Evolutionary conservation across 2,113 vertebrate species (phyloP), one percentile per base, ranked within the genome.

Genomic region (Pandion haliaetus): DNA sequence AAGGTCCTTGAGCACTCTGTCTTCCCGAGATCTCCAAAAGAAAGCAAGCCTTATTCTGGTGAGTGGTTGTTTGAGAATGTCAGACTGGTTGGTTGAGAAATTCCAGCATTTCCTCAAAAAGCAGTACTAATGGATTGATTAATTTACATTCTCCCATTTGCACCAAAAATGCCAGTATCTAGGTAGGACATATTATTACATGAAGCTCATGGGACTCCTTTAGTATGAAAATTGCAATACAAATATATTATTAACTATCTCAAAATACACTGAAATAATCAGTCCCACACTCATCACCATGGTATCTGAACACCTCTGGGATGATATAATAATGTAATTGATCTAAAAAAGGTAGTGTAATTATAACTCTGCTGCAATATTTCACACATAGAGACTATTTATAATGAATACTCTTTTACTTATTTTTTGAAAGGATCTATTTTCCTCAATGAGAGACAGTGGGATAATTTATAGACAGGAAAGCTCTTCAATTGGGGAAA

Each of bases 311-410:
- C 66, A 87, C 77, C 86, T 94, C 70, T 85, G 86, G 82, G 91
- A 91, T 82, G 58, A 87, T 50, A 95, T 72, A 95, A 95, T 82
- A 92, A 79, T 67, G 84, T 70, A 95, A 97, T 82, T 84, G 71
- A 87, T 91, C 57, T 93, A 82, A 91, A 95, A 95, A 93, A 82
- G 78, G 70, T 61, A 72, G 34, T 54, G 45, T 82, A 96, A 95
- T 97, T 97, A 95, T 89, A 93, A 45, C 84, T 89, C 70, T 90
- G 66, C 61, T 82, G 89, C 78, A 87, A 31, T 92, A 95, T 95
- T 95, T 94, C 73, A 91, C 23, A 45, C 62, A 50, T 63, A 84
- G 31, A 79, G 14, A 58, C n/a, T 82, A 59, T 86, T 94, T 79
- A 79, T 82, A 79, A 86, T 69, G 49, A 91, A 70, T 65, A 70